phyloP scores from a whole-genome alignment of 2,888 invertebrate genomes.

The Synergus gifuensis region DNA sequence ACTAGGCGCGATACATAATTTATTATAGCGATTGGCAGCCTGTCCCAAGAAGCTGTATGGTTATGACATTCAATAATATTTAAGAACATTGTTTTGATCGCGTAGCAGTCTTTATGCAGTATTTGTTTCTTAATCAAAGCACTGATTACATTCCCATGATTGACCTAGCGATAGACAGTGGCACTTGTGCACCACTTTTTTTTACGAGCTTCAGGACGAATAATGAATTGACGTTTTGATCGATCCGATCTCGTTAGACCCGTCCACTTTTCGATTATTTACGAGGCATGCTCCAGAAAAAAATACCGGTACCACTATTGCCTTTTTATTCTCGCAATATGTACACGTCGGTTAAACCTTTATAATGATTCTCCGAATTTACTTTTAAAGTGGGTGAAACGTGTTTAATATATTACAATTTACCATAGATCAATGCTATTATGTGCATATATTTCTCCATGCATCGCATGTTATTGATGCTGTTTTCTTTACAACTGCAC shows the following conservation, averaged over 20 bases:
- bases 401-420: no score
- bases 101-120: not conserved
- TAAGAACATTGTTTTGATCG: not conserved
- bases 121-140: constrained; percentile 34
- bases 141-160: not conserved
- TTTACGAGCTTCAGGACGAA: constrained; percentile 18
- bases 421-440: no score
- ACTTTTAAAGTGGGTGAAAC: not conserved
- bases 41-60: not conserved
- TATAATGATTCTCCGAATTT: not conserved
- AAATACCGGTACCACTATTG: not conserved
- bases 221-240: constrained; percentile 36
- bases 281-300: no score
- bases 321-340: not conserved
- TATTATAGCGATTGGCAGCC: not conserved
- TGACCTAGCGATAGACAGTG: constrained; percentile 13
- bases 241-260: constrained; percentile 8
- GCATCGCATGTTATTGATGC: not conserved
- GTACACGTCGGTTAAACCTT: not conserved
- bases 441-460: not conserved
- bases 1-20: not conserved
- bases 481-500: not conserved
- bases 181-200: constrained; percentile 9
- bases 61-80: constrained; percentile 11
- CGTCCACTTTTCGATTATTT: constrained; percentile 6